phyloP scores from a whole-genome alignment of 2,113 vertebrate genomes.

The Gymnorhina tibicen region DNA sequence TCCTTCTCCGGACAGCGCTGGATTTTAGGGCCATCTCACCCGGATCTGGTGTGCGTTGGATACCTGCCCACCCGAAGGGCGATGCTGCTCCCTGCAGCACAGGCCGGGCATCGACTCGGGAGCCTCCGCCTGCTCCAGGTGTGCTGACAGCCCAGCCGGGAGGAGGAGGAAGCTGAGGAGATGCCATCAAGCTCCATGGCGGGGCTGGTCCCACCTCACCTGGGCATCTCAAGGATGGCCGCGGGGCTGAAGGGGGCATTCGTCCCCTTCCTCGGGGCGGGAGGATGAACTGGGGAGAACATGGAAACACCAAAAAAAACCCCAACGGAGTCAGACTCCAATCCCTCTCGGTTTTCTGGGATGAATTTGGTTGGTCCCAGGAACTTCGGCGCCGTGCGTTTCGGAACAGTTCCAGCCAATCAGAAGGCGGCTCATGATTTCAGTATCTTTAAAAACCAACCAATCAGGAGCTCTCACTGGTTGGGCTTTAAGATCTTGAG shows the following conservation, averaged over 20 bases:
- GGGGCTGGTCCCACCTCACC: neutral
- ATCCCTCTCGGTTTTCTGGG: neutral
- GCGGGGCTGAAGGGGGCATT: neutral
- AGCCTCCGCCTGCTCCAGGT: neutral
- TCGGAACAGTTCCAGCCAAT: conserved; percentile 55
- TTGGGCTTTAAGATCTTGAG: conserved; percentile 67
- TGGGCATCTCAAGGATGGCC: neutral
- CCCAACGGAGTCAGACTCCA: neutral
- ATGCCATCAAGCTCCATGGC: neutral
- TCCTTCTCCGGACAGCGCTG: neutral
- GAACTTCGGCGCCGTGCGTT: neutral
- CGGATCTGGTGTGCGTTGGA: neutral
- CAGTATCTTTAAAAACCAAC: conserved; percentile 66
- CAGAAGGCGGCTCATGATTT: conserved; percentile 55
- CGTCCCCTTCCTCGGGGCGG: neutral
- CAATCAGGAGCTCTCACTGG: conserved; percentile 41
- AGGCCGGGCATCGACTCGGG: accelerated
- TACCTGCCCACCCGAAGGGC: neutral
- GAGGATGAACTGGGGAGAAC: neutral
- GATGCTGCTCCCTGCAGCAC: conserved; percentile 29
- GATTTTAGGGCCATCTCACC: neutral
- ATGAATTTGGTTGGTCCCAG: conserved; percentile 51
- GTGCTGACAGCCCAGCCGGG: accelerated
- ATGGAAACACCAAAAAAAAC: neutral
- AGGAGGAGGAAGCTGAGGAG: neutral